phyloP scores from a whole-genome alignment of 2,797 vertebrate species.

The Aulostomus chinensis region DNA sequence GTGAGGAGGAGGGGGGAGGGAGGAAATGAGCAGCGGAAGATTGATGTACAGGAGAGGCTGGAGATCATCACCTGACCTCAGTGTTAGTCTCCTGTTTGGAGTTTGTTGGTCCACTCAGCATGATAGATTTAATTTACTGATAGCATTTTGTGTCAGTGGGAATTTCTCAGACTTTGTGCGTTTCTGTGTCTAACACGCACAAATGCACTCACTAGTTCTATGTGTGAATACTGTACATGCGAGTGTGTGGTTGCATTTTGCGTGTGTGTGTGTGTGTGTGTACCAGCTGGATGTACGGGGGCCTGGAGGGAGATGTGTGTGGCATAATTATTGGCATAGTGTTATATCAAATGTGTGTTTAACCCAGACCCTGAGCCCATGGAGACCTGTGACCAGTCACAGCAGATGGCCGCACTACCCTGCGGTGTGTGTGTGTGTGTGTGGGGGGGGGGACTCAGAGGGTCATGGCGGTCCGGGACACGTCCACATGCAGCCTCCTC shows the following conservation, averaged over 20 bases:
- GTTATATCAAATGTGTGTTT: slow-evolving; percentile 70
- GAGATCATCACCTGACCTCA: slow-evolving; percentile 71
- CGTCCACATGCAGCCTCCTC: slow-evolving; percentile 27
- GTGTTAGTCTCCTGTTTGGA: slow-evolving; percentile 71
- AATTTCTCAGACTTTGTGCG: slow-evolving; percentile 44
- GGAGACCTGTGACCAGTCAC: slow-evolving; percentile 60
- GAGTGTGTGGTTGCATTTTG: neutral
- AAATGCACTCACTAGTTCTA: neutral
- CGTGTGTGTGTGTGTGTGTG: slow-evolving; percentile 5
- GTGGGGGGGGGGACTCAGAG: slow-evolving; percentile 37
- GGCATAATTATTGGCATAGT: slow-evolving; percentile 46
- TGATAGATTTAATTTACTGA: slow-evolving; percentile 78
- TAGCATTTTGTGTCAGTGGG: slow-evolving; percentile 59
- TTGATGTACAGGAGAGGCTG: slow-evolving; percentile 57
- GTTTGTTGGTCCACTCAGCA: slow-evolving; percentile 68
- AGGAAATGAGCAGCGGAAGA: slow-evolving; percentile 44
- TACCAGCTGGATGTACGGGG: neutral
- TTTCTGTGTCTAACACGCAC: neutral
- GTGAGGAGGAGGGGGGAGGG: slow-evolving; percentile 16
- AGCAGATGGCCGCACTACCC: slow-evolving; percentile 70
- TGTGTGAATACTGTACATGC: neutral
- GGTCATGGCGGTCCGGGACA: slow-evolving; percentile 36
- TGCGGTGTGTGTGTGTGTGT: no score
- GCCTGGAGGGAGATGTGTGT: neutral
- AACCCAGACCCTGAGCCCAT: slow-evolving; percentile 54